Evolutionary conservation across 1,140 invertebrate species (phyloP).

Genomic region (Ephestia elutella): DNA sequence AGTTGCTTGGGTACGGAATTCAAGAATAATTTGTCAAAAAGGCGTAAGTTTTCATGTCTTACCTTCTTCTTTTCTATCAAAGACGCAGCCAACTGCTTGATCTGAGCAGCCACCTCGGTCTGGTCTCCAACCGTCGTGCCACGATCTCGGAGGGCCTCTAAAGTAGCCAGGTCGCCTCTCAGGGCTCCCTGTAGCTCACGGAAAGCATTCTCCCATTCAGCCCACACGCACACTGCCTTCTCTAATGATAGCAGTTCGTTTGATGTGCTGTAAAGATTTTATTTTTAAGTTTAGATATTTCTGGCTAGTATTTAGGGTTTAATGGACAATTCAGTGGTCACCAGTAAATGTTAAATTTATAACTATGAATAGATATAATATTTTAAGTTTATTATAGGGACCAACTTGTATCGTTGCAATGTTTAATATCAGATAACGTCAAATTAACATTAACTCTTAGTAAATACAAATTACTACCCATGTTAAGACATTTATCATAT

Average conservation of each 20-base stretch:
- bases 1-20: too few species aligned
- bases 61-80: constrained; percentile 69
- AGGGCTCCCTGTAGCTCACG: constrained; percentile 71
- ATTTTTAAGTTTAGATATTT: not conserved
- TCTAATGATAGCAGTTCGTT: constrained; percentile 66
- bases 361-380: too few species aligned
- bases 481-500: too few species aligned
- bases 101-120: constrained; percentile 58
- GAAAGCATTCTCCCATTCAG: constrained; percentile 73
- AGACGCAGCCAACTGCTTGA: constrained; percentile 60
- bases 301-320: too few species aligned
- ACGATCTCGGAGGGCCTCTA: constrained; percentile 55
- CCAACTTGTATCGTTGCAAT: too few species aligned
- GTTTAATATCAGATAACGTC: too few species aligned
- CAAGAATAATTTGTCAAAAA: not conserved
- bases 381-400: too few species aligned
- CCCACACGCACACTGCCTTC: constrained; percentile 69
- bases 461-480: too few species aligned
- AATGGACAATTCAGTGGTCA: too few species aligned
- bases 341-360: too few species aligned
- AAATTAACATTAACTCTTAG: too few species aligned
- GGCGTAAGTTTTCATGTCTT: not conserved
- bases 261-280: constrained; percentile 48
- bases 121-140: constrained; percentile 47
- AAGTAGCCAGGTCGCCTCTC: constrained; percentile 68